Base-by-base conservation (phyloP, 2,888 invertebrate species). In the Clepsis dumicolana region DNA sequence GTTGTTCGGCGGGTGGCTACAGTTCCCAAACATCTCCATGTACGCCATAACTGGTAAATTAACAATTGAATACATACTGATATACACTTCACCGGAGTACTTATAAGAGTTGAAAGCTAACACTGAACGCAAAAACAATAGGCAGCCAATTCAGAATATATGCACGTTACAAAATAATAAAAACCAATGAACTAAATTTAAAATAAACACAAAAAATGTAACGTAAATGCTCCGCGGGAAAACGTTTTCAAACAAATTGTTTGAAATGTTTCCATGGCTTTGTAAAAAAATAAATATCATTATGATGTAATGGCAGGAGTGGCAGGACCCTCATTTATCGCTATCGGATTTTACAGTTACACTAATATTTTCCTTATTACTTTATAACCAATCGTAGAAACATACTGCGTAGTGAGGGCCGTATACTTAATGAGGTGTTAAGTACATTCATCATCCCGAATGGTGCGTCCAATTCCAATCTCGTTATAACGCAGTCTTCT, bases 11-110 rank as follows among this genome's bases (percentile, higher is more conserved):
- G 95, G 95, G 81, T 97, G 97, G 75, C 97, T 96, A 93, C 98
- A 98, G 88, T 97, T 97, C 24, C 97, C 97, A 82, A 98, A 97
- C 96, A 98, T 98, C 94, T 98, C 98, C 98, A 98, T 98, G 89
- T 98, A 98, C 73, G 98, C 98, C 96, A 98, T 97, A 82, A 98
- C 98, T 98, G 94, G 76, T 94, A 74, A 85, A 77, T 72, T 18
- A 41, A 5, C 14, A 53, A 32, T 14, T 50, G 25, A 10, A 29
- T 27, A 32, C 14, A 64, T 18, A 52, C 38, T 25, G 29, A 57
- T 21, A 38, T 35, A 35, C 24, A 12, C 24, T 21, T 18, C 12
- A 7, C 7, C 7, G 48, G 0, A 32, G 24, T 12, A 12, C 8
- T n/a, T 18, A 14, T 52, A 8, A 52, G 18, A 57, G 35, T 21